Evolutionary conservation across 2,113 vertebrate species (phyloP), one percentile per base, ranked within the genome.

Genomic region (Urocolius indicus): DNA sequence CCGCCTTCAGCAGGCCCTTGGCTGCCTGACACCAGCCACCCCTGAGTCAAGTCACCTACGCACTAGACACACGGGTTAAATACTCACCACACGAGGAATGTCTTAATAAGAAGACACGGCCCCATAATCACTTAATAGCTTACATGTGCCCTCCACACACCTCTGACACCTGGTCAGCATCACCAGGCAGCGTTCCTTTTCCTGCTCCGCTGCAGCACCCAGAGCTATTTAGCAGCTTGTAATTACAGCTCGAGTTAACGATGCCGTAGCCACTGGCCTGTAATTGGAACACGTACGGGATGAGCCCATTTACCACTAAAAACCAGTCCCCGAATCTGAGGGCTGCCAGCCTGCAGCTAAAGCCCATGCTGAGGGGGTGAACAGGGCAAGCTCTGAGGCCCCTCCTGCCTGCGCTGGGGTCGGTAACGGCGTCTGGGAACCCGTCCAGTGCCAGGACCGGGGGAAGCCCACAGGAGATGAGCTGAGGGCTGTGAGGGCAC

Each of bases 351-450:
- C 69, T 2, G 43, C 9, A 34, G 34, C 41, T 9, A 21, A 41
- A 38, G 22, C 11, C 27, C 26, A 0, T 0, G 8, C 0, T 1
- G 7, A n/a, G 19, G 18, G 9, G n/a, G 18, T 12, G 13, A 49
- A 27, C 30, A 8, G 27, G 22, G 14, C 15, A 8, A 57, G 22
- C n/a, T 29, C 12, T 4, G 8, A 5, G 34, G 13, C 17, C 3
- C 7, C 30, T 12, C 68, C 36, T 11, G 2, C 34, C 51, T 3
- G 5, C 0, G 1, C 38, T 29, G 38, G 38, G 19, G 30, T 41
- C n/a, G n/a, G n/a, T n/a, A n/a, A n/a, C 17, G 4, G 22, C 36
- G 57, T 5, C 34, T 3, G 41, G 41, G 17, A 61, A 48, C 12
- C 10, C 11, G n/a, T n/a, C n/a, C n/a, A n/a, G n/a, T n/a, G n/a